These are phyloP conservation scores for Melanocharis versteri DNA, from an alignment of 2,113 vertebrate species.

Conservation along the genomic window DNA sequence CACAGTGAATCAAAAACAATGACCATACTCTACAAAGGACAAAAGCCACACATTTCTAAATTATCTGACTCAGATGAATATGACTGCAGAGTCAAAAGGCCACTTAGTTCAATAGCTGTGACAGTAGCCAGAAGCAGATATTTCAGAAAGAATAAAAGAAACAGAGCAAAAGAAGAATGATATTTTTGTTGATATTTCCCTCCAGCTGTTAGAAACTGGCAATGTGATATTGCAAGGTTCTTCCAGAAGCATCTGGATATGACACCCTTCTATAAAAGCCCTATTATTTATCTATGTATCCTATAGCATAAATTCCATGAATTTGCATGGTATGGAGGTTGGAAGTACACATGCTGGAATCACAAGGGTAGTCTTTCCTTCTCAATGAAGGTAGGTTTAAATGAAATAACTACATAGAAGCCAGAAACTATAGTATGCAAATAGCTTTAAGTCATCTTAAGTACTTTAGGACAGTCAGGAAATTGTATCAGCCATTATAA, in stretches of 20 bases:
- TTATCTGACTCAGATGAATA: not conserved
- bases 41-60: not conserved
- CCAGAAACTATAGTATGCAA: not conserved
- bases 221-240: not conserved
- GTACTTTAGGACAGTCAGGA: not conserved
- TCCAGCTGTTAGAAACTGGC: not conserved
- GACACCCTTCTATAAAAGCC: not conserved
- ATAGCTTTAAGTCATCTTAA: not conserved
- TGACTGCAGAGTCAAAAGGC: not conserved
- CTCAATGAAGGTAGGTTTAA: not conserved
- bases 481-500: not conserved
- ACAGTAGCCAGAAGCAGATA: not conserved
- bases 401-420: not conserved
- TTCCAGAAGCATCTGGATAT: not conserved
- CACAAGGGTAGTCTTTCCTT: not conserved
- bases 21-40: not conserved
- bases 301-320: not conserved
- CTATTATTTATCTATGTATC: not conserved
- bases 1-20: not conserved
- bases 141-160: constrained; percentile 21
- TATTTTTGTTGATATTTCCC: not conserved
- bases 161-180: not conserved
- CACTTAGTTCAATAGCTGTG: not conserved
- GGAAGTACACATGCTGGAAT: not conserved
- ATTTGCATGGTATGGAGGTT: not conserved